Conservation (phyloP, 2,113 vertebrate species). For the Spheniscus mendiculus region DNA sequence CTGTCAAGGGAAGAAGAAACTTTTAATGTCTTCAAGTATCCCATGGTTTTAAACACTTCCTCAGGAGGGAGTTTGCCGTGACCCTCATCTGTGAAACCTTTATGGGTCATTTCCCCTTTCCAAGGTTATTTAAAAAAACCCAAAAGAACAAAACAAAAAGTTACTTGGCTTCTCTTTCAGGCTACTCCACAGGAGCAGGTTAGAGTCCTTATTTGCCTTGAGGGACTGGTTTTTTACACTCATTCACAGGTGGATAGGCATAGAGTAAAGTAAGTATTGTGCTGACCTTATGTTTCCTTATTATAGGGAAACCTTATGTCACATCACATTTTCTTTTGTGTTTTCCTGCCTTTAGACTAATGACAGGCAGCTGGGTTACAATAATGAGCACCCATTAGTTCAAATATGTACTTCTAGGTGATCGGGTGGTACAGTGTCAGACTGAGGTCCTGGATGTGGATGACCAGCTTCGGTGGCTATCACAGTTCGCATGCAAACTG, state of each 20-base stretch:
- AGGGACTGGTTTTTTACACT: neutral
- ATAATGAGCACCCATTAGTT: neutral
- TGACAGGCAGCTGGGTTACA: neutral
- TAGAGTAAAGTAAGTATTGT: neutral
- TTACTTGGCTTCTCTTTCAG: neutral
- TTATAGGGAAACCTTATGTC: neutral
- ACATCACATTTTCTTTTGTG: neutral
- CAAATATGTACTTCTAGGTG: neutral
- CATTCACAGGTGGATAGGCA: neutral
- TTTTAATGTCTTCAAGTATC: conserved; percentile 28
- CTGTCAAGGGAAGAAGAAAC: neutral
- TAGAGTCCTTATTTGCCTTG: neutral
- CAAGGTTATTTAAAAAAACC: neutral
- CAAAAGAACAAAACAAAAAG: neutral
- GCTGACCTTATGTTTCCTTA: neutral
- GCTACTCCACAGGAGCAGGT: neutral
- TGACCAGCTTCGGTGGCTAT: neutral
- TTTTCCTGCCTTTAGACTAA: neutral
- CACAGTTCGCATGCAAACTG: neutral
- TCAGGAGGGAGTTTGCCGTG: conserved; percentile 41
- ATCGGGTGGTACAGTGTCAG: neutral
- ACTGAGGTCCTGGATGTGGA: neutral
- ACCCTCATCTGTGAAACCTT: conserved; percentile 17
- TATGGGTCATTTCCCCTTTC: conserved; percentile 41
- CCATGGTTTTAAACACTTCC: conserved; percentile 24